Percentiles rank a stretch among this genome's conserved stretches.
Evolutionary conservation across 1,140 invertebrate species (phyloP).

Genomic region (Mactra quadrangularis): DNA sequence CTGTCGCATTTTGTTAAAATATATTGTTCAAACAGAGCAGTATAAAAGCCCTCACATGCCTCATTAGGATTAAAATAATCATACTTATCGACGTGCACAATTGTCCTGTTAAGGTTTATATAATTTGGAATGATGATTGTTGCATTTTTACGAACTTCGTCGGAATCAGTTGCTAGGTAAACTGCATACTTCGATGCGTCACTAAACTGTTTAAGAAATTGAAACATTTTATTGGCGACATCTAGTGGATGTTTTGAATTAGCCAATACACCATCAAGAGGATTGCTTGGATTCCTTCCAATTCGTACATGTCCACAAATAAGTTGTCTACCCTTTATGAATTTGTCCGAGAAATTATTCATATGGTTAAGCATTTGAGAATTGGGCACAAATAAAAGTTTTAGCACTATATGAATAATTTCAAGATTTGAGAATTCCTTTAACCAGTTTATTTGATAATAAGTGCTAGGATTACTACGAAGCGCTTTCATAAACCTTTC

Average conservation of each 20-base stretch:
- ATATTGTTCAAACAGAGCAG: background rate
- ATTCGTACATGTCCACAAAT: slow-evolving; percentile 64
- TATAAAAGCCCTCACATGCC: slow-evolving; percentile 1
- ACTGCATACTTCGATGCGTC: background rate
- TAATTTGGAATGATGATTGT: background rate
- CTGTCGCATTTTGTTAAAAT: background rate
- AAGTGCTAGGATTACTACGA: background rate
- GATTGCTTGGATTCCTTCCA: background rate
- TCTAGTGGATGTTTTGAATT: background rate
- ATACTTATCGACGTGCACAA: background rate
- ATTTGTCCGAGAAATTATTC: background rate
- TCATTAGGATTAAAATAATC: no score
- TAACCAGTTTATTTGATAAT: background rate
- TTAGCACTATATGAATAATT: background rate
- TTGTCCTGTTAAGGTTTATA: background rate
- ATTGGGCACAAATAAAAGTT: background rate
- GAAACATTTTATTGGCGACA: background rate
- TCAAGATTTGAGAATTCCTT: background rate
- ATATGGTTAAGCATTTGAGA: background rate
- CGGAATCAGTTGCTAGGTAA: slow-evolving; percentile 4
- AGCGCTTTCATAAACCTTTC: background rate
- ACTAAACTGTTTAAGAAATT: background rate
- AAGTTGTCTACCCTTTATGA: slow-evolving; percentile 17
- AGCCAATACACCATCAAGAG: background rate
- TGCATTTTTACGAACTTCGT: background rate